Base-by-base conservation (phyloP, 2,113 vertebrate species). In the Cyprinodon brontotheroides region DNA sequence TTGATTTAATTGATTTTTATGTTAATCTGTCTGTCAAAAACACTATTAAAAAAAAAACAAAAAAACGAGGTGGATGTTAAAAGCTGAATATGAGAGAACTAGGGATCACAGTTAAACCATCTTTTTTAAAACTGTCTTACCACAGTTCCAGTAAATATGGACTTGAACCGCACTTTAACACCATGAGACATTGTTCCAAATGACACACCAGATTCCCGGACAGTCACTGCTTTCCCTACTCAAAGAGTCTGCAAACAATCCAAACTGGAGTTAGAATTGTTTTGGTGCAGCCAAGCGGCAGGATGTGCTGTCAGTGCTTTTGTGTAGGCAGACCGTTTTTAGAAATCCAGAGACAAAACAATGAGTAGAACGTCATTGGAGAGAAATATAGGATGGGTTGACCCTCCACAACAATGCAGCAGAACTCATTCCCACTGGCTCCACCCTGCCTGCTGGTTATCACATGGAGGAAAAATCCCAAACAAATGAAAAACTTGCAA, bases 331-430 rank as follows among this genome's bases (percentile, higher is more conserved):
- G 79, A 83, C 84, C 86, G 29, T 87, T 87, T 91, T 91, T 91
- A 89, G 89, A 86, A 86, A 67, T 68, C 40, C 80, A 78, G 72
- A 87, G 90, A 92, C 91, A 90, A 92, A 94, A 93, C 91, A 92
- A 90, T 88, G 84, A 84, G 87, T 15, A 63, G 68, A 39, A 86
- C 84, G 81, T 92, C 89, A 92, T 79, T 68, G 71, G 61, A 86
- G 76, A 15, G 74, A 80, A 83, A 78, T 68, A 85, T 65, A 68
- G 81, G 88, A 80, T 82, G 76, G 78, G 72, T 63, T 79, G 79
- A 74, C 83, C 69, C 74, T 59, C 72, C 68, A 60, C 38, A 1
- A 80, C 81, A 83, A 68, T 75, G 73, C 40, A 69, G 20, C 17
- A 64, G 74, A 45, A 47, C 71, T 71, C 41, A 66, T 68, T 40